Percentiles rank a stretch among this genome's conserved stretches.
These are phyloP conservation scores for Xestia xanthographa DNA, from an alignment of 2,888 invertebrate species.

Conservation along the genomic window DNA sequence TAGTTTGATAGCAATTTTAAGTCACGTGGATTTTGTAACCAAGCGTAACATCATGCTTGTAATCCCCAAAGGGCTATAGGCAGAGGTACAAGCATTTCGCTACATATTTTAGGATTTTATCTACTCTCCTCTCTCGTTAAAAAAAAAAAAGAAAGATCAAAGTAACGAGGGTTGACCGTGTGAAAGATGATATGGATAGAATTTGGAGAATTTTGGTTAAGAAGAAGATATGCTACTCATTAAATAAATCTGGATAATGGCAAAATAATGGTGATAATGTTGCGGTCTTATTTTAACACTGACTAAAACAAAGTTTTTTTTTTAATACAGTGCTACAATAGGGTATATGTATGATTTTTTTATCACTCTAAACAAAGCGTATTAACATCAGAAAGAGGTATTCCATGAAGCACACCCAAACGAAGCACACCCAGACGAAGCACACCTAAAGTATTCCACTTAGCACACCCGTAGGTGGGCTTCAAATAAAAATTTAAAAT, in stretches of 20 bases:
- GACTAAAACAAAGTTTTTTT: not conserved
- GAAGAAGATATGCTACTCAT: not conserved
- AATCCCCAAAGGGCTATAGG: not conserved
- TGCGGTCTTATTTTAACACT: not conserved
- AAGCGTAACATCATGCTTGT: not conserved
- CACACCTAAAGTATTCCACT: too few relatives aligned
- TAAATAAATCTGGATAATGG: not conserved
- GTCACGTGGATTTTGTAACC: not conserved
- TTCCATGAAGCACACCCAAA: too few relatives aligned
- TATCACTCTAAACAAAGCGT: too few relatives aligned
- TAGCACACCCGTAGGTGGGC: too few relatives aligned
- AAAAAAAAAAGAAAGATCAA: not conserved
- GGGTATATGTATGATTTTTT: too few relatives aligned
- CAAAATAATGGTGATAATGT: not conserved
- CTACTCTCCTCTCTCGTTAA: too few relatives aligned
- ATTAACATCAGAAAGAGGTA: too few relatives aligned
- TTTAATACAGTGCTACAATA: not conserved
- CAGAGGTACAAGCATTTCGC: not conserved
- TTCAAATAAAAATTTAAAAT: too few relatives aligned
- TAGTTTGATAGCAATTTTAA: not conserved
- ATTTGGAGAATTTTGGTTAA: not conserved
- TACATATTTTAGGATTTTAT: not conserved
- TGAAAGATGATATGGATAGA: not conserved
- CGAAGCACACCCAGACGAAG: too few relatives aligned
- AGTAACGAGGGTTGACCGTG: not conserved